Evolutionary conservation across 2,888 invertebrate species (phyloP), one percentile per base, ranked within the genome.

Genomic region (Acleris cristana): DNA sequence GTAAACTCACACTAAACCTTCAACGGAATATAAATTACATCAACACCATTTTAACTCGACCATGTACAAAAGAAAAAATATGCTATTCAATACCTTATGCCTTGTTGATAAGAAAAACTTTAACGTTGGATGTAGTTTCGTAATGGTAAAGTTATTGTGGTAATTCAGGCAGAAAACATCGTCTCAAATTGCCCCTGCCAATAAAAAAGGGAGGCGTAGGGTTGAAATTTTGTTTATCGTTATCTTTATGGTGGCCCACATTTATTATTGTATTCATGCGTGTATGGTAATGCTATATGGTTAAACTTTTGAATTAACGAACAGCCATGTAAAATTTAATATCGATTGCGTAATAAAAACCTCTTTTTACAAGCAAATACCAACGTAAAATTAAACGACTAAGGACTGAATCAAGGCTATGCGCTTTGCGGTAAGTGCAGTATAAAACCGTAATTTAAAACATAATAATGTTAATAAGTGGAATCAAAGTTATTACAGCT

Each of bases 171-270:
- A 86, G 89, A 88, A 87, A 87, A 89, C 88, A 87, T 88, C 89
- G 87, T 89, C 89, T 89, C 86, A 85, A 90, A 90, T 90, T 89
- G 88, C 91, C 89, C 88, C 87, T 86, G 88, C 89, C 88, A 90
- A 90, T 89, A 91, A 90, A 91, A 90, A 90, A 88, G 87, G 90
- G 87, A 88, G 85, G 84, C 83, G 85, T 83, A 85, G 86, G 86
- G 85, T 83, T 85, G 88, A 90, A 67, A 90, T 91, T 91, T 90
- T 91, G 90, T 92, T 91, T 90, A 90, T 92, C 90, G 85, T 85
- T 86, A 89, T 91, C 89, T 91, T 91, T 90, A 91, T 90, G 88
- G 89, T 85, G 86, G 88, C 81, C 85, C 79, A 84, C 84, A 84
- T 85, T 90, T 92, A 90, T 91, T 89, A 85, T 83, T 83, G 85